These are phyloP conservation scores for Chaetura pelagica DNA, from an alignment of 2,113 vertebrate genomes.

Conservation along the genomic window DNA sequence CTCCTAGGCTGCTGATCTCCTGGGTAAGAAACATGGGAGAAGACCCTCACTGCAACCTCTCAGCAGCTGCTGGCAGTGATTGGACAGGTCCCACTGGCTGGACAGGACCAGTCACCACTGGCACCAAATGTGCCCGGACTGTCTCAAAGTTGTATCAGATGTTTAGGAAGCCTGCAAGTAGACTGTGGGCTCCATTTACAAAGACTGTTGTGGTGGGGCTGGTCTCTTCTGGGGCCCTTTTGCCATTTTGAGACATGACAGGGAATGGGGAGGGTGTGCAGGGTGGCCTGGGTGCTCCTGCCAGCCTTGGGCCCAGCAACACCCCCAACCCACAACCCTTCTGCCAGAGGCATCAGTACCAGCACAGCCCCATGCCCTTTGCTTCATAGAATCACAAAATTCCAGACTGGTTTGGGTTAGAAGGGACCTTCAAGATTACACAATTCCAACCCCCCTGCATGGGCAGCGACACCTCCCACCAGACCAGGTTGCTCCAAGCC, in stretches of 20 bases:
- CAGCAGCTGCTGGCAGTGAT: background rate
- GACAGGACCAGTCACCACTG: background rate
- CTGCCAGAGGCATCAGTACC: fast-evolving
- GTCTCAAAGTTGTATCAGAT: background rate
- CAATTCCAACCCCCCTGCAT: too few relatives aligned
- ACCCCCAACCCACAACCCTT: background rate
- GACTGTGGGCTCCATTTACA: background rate
- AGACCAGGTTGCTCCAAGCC: too few relatives aligned
- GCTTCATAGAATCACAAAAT: too few relatives aligned
- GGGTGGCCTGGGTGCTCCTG: too few relatives aligned
- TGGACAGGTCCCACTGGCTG: too few relatives aligned
- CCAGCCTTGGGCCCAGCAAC: background rate
- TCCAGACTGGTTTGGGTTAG: too few relatives aligned
- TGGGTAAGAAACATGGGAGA: background rate
- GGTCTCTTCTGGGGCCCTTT: background rate
- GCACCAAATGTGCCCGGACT: background rate
- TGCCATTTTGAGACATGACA: too few relatives aligned
- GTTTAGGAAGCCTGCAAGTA: background rate
- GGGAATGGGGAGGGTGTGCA: too few relatives aligned
- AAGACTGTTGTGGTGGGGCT: too few relatives aligned
- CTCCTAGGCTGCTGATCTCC: background rate
- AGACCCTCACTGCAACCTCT: background rate
- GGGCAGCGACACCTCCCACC: too few relatives aligned
- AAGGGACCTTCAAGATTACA: too few relatives aligned
- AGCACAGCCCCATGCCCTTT: background rate